Evolutionary conservation across 1,140 invertebrate species (phyloP).

Genomic region (Zophobas atratus): DNA sequence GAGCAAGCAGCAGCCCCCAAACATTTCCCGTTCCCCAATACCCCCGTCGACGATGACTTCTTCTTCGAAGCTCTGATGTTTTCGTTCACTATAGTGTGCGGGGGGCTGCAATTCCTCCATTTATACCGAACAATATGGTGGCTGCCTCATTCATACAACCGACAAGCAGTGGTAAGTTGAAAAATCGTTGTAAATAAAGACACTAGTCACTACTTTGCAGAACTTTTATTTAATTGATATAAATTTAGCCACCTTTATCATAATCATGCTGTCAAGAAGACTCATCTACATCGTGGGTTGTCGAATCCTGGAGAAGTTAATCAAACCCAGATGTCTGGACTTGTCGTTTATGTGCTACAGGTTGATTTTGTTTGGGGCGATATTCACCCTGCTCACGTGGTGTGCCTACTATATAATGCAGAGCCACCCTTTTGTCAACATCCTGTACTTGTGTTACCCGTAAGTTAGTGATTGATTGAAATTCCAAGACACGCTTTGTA

Average conservation of each 20-base stretch:
- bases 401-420: constrained; percentile 82
- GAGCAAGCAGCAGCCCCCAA: constrained; percentile 73
- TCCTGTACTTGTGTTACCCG: constrained; percentile 91
- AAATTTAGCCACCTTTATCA: constrained; percentile 87
- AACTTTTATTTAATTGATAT: constrained; percentile 96
- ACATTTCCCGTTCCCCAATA: constrained; percentile 88
- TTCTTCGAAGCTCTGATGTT: constrained; percentile 91
- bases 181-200: constrained; percentile 33
- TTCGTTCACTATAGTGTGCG: constrained; percentile 82
- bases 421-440: constrained; percentile 80
- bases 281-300: constrained; percentile 75
- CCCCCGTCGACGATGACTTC: constrained; percentile 86
- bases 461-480: constrained; percentile 73
- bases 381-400: constrained; percentile 73
- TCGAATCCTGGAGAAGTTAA: constrained; percentile 59
- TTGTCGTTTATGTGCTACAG: constrained; percentile 55
- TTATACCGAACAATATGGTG: constrained; percentile 98
- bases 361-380: constrained; percentile 59
- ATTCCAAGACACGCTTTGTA: constrained; percentile 67
- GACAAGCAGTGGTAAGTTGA: constrained; percentile 88
- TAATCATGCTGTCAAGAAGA: constrained; percentile 83
- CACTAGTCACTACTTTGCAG: constrained; percentile 74
- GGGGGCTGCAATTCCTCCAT: constrained; percentile 92
- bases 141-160: constrained; percentile 92
- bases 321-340: constrained; percentile 55